phyloP scores from a whole-genome alignment of 2,113 vertebrate genomes.

The Melanotaenia duboulayi region DNA sequence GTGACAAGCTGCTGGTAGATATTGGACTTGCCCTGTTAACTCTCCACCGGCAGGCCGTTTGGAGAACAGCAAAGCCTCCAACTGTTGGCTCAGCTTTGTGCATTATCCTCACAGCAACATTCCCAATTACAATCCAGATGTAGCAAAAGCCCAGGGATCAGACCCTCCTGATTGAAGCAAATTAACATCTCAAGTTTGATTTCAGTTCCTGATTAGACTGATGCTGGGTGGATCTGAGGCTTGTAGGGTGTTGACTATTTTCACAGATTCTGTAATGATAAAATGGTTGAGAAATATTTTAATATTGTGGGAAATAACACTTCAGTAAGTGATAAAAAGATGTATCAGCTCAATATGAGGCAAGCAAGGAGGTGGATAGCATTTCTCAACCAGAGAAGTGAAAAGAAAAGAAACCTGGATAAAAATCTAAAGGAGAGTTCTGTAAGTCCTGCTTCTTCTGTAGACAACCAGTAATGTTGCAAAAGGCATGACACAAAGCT shows the following conservation, averaged over 20 bases:
- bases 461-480: no score
- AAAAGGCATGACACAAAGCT: no score
- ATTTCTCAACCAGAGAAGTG: no score
- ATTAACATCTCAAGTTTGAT: slow-evolving; percentile 52
- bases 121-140: slow-evolving; percentile 71
- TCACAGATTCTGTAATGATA: neutral
- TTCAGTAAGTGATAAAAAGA: neutral
- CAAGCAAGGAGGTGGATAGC: no score
- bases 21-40: slow-evolving; percentile 42
- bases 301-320: neutral
- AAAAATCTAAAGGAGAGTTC: no score
- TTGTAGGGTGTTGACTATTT: neutral
- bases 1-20: slow-evolving; percentile 41
- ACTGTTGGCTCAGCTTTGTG: slow-evolving; percentile 31
- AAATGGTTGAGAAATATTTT: neutral
- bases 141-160: slow-evolving; percentile 47
- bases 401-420: no score
- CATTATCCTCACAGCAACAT: slow-evolving; percentile 56
- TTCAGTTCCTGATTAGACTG: slow-evolving; percentile 15
- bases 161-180: slow-evolving; percentile 57
- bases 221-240: slow-evolving; percentile 4
- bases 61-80: slow-evolving; percentile 47
- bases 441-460: no score
- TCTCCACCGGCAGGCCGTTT: slow-evolving; percentile 24
- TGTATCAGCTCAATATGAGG: no score